These are phyloP conservation scores for Nicator chloris DNA, from an alignment of 2,113 vertebrate species.

Conservation along the genomic window DNA sequence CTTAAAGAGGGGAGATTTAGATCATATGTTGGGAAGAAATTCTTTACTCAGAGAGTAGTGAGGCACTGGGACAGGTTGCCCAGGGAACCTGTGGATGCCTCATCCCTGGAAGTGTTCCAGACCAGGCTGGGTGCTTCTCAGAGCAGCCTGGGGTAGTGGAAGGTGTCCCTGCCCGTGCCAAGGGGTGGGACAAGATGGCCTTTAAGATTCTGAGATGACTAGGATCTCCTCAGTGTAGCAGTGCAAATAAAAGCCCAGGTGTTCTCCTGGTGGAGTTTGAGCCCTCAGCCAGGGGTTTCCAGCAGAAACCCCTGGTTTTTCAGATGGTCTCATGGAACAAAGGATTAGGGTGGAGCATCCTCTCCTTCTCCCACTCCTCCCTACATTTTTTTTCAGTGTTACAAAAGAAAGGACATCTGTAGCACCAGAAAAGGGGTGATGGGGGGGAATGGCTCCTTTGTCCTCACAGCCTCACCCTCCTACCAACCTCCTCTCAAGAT, in stretches of 20 bases:
- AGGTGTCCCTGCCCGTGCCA: not conserved
- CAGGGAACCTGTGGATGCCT: not conserved
- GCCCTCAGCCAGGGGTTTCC: not conserved
- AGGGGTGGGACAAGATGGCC: not conserved
- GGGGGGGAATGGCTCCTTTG: not conserved
- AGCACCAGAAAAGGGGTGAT: not conserved
- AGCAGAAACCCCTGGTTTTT: not conserved
- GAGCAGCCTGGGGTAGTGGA: not conserved
- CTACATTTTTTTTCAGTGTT: not conserved
- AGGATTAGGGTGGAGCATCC: not conserved
- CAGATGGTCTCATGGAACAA: not conserved
- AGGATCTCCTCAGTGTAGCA: not conserved
- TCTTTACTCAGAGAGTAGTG: not conserved
- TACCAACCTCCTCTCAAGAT: not conserved
- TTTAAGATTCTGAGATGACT: not conserved
- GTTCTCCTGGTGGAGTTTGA: not conserved
- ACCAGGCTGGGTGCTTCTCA: accelerated
- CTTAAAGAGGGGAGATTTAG: not conserved
- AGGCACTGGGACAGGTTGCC: not conserved
- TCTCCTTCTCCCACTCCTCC: not conserved
- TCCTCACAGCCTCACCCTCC: not conserved
- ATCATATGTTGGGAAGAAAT: not conserved
- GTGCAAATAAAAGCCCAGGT: not conserved
- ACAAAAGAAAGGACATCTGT: not conserved
- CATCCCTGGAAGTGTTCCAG: not conserved